Conservation (phyloP, 2,797 vertebrate species). For the Cyprinodon diabolis region DNA sequence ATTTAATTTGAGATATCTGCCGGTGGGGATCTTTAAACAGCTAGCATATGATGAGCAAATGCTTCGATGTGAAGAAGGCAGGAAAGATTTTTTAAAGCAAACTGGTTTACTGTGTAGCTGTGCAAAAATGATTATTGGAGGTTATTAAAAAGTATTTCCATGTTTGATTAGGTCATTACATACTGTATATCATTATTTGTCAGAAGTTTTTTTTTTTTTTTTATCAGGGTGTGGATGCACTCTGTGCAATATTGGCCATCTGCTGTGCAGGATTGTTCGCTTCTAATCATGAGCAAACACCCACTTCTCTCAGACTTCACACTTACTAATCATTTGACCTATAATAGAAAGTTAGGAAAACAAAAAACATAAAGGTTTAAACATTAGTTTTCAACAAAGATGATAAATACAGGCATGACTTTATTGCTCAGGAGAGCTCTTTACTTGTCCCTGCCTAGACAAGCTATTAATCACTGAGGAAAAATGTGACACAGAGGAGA, state of each 20-base stretch:
- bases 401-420: conserved; percentile 1
- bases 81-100: conserved; percentile 2
- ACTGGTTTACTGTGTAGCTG: not conserved
- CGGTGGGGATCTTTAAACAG: conserved; percentile 5
- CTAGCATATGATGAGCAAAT: not conserved
- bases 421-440: not conserved
- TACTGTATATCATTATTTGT: not conserved
- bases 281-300: conserved; percentile 41
- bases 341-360: conserved; percentile 25
- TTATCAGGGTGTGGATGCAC: conserved; percentile 15
- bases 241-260: conserved; percentile 48
- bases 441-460: not conserved
- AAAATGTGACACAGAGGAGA: conserved; percentile 20
- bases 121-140: not conserved
- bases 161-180: not conserved
- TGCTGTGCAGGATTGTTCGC: conserved; percentile 47
- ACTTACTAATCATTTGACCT: conserved; percentile 50
- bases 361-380: conserved; percentile 20
- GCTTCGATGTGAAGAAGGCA: not conserved
- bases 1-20: conserved; percentile 13
- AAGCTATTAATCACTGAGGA: conserved; percentile 37
- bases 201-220: conserved; percentile 26
- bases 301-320: conserved; percentile 49
- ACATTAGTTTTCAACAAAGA: conserved; percentile 3
- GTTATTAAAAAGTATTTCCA: not conserved